Evolutionary conservation across 2,888 invertebrate genomes (phyloP), one percentile per base, ranked within the genome.

Genomic region (Drosophila paranaensis): DNA sequence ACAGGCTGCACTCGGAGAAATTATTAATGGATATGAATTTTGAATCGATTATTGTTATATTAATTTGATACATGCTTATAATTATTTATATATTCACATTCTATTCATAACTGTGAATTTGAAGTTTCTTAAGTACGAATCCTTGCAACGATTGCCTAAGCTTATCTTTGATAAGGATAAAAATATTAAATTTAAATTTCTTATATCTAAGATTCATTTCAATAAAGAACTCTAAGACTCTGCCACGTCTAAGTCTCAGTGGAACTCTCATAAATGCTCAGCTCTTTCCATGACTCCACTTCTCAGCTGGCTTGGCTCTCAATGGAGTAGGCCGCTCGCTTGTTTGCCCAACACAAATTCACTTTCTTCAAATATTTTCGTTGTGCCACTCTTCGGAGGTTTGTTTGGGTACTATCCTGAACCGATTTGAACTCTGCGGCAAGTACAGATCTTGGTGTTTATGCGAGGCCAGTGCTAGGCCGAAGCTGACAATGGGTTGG

Each of bases 361-460:
- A 51, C 76, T 77, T 77, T 77, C 76, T 73, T 76, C 42, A 73
- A 77, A 77, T 73, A 77, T 76, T 69, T 48, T 33, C 37, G 27
- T 50, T 60, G 50, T 37, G 54, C 72, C 27, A 64, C 57, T 64
- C 43, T 55, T 16, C 14, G 35, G 30, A 30, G 39, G n/a, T 37
- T 11, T 35, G 8, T 9, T 9, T 50, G 48, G 16, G 16, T 11
- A 10, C 35, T 13, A 37, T 48, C 46, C 66, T 63, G 40, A 64
- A 30, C 50, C n/a, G 40, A 25, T 8, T 37, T 66, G 55, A 66
- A 55, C 66, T 64, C 16, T 2, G 25, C 10, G 4, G 48, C 30
- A 30, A 30, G 11, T 40, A 14, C 3, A 35, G 62, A 39, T 33
- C 25, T 27, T 2, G 10, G 16, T 25, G 27, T 6, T 45, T 25